A percentile compares a stretch with the other conserved stretches of the same genome.
Evolutionary conservation across 2,797 vertebrate genomes (phyloP).

Genomic region (Notolabrus celidotus): DNA sequence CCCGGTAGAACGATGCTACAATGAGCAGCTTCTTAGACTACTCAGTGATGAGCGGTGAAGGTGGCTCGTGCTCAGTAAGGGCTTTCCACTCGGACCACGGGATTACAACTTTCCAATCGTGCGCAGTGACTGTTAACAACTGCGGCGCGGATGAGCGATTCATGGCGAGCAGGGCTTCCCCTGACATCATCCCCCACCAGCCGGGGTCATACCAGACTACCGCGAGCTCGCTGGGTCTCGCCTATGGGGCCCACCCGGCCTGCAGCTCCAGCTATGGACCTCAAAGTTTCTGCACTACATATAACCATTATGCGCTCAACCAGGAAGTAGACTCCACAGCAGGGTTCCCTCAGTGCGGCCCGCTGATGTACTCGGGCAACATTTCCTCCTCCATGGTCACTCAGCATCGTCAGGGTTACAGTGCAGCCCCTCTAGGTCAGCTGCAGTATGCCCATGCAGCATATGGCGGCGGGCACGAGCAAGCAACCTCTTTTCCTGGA

Average conservation of each 20-base stretch:
- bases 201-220: conserved; percentile 90
- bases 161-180: conserved; percentile 89
- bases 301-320: conserved; percentile 92
- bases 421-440: conserved; percentile 86
- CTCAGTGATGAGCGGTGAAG: conserved; percentile 90
- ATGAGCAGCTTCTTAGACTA: conserved; percentile 99
- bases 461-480: conserved; percentile 93
- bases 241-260: conserved; percentile 89
- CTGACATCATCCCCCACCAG: conserved; percentile 88
- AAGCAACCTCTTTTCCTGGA: conserved; percentile 86
- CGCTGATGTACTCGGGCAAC: conserved; percentile 94
- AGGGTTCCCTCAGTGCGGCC: conserved; percentile 90
- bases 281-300: conserved; percentile 91
- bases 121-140: conserved; percentile 91
- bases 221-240: conserved; percentile 86
- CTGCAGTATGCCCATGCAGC: conserved; percentile 90
- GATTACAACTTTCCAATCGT: conserved; percentile 97
- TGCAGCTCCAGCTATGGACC: conserved; percentile 89
- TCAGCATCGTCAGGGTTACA: conserved; percentile 93
- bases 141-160: conserved; percentile 93
- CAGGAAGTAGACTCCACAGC: conserved; percentile 91
- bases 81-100: conserved; percentile 94
- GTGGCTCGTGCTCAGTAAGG: conserved; percentile 92
- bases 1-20: conserved; percentile 89
- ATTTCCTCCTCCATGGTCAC: conserved; percentile 89